These are phyloP conservation scores for Antheraea yamamai DNA, from an alignment of 2,888 invertebrate genomes.

Conservation along the genomic window DNA sequence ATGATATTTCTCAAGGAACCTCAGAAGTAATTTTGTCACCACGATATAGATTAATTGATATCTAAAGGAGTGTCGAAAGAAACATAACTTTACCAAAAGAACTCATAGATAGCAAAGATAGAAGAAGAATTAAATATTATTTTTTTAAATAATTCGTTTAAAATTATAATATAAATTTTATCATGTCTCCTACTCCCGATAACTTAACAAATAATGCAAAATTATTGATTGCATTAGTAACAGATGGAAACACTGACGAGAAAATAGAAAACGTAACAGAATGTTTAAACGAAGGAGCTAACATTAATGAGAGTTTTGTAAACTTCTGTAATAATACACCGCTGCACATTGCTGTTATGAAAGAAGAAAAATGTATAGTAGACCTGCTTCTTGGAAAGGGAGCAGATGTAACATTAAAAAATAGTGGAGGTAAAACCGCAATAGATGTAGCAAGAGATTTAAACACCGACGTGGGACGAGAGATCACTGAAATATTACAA, in stretches of 20 bases:
- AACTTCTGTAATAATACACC: conserved; percentile 15
- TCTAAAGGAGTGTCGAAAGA: background rate
- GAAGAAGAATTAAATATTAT: background rate
- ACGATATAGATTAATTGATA: no score
- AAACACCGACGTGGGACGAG: background rate
- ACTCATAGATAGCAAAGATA: no score
- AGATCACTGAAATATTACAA: background rate
- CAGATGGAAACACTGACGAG: conserved; percentile 21
- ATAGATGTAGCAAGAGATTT: background rate
- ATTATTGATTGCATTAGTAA: background rate
- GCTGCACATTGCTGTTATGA: conserved; percentile 13
- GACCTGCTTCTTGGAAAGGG: conserved; percentile 6
- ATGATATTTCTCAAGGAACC: no score
- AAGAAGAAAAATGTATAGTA: conserved; percentile 10
- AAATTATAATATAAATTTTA: background rate
- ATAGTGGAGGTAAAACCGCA: background rate
- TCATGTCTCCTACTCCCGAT: background rate
- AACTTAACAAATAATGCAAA: background rate
- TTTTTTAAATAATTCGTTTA: background rate
- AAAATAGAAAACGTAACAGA: conserved; percentile 1
- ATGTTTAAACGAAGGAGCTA: conserved; percentile 12
- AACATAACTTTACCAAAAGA: background rate
- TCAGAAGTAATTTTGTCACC: no score
- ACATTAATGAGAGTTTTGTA: conserved; percentile 11
- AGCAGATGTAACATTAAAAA: background rate